Percentiles rank a stretch among this genome's conserved stretches.
phyloP scores from a whole-genome alignment of 2,888 invertebrate genomes.

The Venustoraphidia nigricollis region DNA sequence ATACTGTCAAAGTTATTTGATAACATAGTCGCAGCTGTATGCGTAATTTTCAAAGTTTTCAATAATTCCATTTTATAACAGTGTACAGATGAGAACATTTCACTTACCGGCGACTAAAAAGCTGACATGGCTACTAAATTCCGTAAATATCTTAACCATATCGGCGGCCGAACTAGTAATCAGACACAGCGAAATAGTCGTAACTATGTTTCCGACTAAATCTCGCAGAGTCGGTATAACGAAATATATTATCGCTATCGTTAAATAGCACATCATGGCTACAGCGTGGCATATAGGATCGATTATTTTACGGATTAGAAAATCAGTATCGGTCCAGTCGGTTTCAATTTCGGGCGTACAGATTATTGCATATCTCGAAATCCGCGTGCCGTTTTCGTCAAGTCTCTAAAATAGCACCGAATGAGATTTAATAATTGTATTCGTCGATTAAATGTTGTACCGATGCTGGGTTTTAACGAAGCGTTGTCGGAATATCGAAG shows the following conservation, averaged over 20 bases:
- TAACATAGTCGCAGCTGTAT: neutral
- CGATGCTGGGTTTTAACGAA: no score
- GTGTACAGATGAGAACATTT: neutral
- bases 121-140: slow-evolving; percentile 65
- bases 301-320: slow-evolving; percentile 56
- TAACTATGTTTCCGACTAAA: slow-evolving; percentile 70
- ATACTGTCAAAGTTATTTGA: slow-evolving; percentile 1
- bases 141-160: slow-evolving; percentile 62
- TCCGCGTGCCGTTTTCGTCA: slow-evolving; percentile 32
- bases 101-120: slow-evolving; percentile 59
- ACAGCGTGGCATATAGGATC: slow-evolving; percentile 65
- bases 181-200: slow-evolving; percentile 63
- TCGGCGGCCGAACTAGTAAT: slow-evolving; percentile 64
- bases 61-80: neutral
- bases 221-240: slow-evolving; percentile 69
- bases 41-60: neutral
- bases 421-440: neutral
- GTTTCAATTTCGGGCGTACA: slow-evolving; percentile 55
- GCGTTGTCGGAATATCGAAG: no score
- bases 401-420: slow-evolving; percentile 29
- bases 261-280: slow-evolving; percentile 50
- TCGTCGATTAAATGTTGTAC: no score
- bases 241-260: slow-evolving; percentile 67
- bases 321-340: slow-evolving; percentile 59
- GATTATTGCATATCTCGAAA: slow-evolving; percentile 53